phyloP scores from a whole-genome alignment of 92 coral and sea anemone genomes.

The Chrysogorgia sp. region DNA sequence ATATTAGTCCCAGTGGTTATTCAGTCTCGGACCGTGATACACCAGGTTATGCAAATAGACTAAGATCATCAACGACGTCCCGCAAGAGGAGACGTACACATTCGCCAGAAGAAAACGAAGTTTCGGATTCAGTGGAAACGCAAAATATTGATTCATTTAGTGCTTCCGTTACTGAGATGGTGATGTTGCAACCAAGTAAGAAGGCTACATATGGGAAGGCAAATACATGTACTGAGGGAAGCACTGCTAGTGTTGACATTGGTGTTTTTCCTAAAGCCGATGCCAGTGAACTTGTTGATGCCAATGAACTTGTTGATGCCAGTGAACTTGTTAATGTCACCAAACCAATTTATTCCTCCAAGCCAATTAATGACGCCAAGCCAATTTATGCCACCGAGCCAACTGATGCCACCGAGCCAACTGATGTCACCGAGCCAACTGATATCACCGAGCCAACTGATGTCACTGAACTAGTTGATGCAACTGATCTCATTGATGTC shows the following conservation, averaged over 20 bases:
- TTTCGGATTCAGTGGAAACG: background rate
- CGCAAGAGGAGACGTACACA: background rate
- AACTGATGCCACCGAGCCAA: too few relatives aligned
- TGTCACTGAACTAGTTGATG: background rate
- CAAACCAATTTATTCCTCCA: too few relatives aligned
- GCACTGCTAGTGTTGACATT: too few relatives aligned
- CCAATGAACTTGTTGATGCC: too few relatives aligned
- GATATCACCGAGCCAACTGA: background rate
- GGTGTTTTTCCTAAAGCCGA: too few relatives aligned
- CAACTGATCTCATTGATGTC: background rate
- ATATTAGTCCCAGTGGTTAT: background rate
- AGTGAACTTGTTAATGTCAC: too few relatives aligned
- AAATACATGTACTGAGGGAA: too few relatives aligned
- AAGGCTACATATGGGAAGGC: too few relatives aligned
- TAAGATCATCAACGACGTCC: background rate
- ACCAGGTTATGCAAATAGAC: background rate
- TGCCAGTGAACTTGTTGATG: too few relatives aligned
- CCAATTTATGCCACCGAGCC: too few relatives aligned
- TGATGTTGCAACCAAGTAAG: slow-evolving; percentile 22
- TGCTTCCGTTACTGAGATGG: slow-evolving; percentile 18
- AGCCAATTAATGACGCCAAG: too few relatives aligned
- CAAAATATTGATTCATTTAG: background rate
- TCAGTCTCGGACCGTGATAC: background rate
- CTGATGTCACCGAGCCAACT: background rate
- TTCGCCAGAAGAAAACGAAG: background rate